These are phyloP conservation scores for Corapipo altera DNA, from an alignment of 2,113 vertebrate species.

Conservation along the genomic window DNA sequence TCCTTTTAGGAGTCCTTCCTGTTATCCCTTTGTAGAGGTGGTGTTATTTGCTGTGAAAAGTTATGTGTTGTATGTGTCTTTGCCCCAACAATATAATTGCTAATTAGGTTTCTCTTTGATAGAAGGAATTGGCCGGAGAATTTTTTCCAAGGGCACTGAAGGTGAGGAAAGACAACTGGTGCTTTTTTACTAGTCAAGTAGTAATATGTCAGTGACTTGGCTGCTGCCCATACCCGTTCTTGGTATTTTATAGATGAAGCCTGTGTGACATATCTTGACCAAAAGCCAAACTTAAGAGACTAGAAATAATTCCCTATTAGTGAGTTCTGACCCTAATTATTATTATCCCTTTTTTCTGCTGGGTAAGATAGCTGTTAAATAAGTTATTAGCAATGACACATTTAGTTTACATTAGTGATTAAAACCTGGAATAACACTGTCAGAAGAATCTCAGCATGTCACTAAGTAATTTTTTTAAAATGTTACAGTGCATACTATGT, in stretches of 20 bases:
- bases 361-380: not conserved
- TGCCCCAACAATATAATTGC: not conserved
- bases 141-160: not conserved
- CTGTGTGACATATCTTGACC: not conserved
- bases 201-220: not conserved
- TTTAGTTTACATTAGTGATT: not conserved
- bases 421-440: not conserved
- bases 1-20: not conserved
- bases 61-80: not conserved
- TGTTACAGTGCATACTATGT: not conserved
- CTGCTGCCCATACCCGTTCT: not conserved
- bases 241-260: not conserved
- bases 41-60: not conserved
- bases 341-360: not conserved
- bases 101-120: not conserved
- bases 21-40: not conserved
- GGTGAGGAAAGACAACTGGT: not conserved
- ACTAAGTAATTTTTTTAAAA: not conserved
- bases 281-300: not conserved
- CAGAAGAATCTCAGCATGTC: not conserved
- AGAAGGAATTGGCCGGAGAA: not conserved
- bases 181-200: not conserved
- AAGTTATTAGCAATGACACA: not conserved
- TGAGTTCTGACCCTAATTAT: not conserved
- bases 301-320: not conserved